Base-by-base conservation (phyloP, 35 echinoderm and acorn worm species). In the Amphiura filiformis region DNA sequence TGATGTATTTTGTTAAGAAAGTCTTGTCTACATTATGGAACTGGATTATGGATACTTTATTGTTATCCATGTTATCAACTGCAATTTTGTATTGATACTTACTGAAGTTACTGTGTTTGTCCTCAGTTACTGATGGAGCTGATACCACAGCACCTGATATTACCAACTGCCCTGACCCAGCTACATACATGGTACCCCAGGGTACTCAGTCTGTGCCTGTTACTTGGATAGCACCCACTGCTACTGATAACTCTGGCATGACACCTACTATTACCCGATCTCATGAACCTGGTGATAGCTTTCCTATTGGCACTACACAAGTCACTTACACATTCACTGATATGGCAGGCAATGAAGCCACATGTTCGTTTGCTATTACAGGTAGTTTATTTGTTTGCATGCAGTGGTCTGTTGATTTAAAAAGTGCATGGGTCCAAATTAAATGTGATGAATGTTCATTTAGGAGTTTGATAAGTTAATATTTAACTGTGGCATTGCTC, bases 221-320 rank as follows among this genome's bases (percentile, higher is more conserved):
- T 36, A 28, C 87, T 39, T 96, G 94, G 94, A 86, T 33, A 1
- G 33, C 39, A 42, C 94, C 94, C 31, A 86, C 76, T 26, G 90
- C 84, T 40, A 87, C 34, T 23, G 83, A 93, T 65, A 82, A 96
- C 82, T 87, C 78, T 17, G 76, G 64, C 31, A 28, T 35, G 23
- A n/a, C n/a, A n/a, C 35, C 82, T 14, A 75, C 36, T 1, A 83
- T 84, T 18, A 36, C 37, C 18, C 65, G 78, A 34, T 49, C 77
- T 1, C 33, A 28, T n/a, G 38, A 64, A 9, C 81, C 94, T 0
- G 91, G 91, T 35, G 89, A 88, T 41, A 36, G 39, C 36, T 94
- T 94, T 32, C 23, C 36, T 13, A n/a, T 80, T 20, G 90, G 84
- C 22, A 82, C 79, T 12, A 82, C 84, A 31, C 77, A 80, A 47